Conservation (phyloP, 2,888 invertebrate genomes). For the Scaptomyza cyrtandrae region DNA sequence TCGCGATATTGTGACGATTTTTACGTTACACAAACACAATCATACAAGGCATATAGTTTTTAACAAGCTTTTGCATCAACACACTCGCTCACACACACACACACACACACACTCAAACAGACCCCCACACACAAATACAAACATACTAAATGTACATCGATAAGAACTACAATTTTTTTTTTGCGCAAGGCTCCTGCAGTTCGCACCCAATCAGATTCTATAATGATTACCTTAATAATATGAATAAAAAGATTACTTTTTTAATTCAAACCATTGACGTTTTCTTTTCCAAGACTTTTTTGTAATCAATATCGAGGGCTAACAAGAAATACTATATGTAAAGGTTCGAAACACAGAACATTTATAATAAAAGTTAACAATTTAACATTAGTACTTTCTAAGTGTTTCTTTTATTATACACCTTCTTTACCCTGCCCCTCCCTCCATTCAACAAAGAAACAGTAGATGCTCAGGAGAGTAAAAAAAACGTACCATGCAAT, state of each 20-base stretch:
- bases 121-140: not conserved
- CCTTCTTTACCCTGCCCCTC: not conserved
- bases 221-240: slow-evolving; percentile 35
- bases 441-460: no score
- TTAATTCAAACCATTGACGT: slow-evolving; percentile 21
- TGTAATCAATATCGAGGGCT: not conserved
- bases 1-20: slow-evolving; percentile 36
- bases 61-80: slow-evolving; percentile 19
- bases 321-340: not conserved
- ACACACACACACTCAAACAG: not conserved
- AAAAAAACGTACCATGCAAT: no score
- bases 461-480: not conserved
- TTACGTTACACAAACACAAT: slow-evolving; percentile 23
- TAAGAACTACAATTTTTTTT: slow-evolving; percentile 7
- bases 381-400: not conserved
- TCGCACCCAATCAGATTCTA: slow-evolving; percentile 21
- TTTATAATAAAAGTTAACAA: not conserved
- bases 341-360: not conserved
- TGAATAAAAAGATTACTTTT: slow-evolving; percentile 29
- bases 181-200: not conserved
- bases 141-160: slow-evolving; percentile 1
- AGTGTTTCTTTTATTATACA: not conserved
- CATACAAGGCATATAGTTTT: slow-evolving; percentile 61
- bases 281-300: not conserved
- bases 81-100: not conserved